Conservation (phyloP, 2,888 invertebrate genomes). For the Sturmia bella region DNA sequence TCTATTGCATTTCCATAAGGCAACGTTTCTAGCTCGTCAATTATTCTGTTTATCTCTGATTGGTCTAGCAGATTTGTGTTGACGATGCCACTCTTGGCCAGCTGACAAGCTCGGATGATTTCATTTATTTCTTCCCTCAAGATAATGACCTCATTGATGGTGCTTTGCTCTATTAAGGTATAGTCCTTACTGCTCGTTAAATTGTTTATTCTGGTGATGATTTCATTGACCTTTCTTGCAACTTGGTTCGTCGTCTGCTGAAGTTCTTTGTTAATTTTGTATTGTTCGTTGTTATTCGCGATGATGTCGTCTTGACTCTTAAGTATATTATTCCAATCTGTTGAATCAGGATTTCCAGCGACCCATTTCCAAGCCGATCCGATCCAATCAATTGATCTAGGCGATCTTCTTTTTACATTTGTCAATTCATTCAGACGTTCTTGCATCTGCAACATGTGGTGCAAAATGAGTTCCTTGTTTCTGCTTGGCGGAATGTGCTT, state of each 20-base stretch:
- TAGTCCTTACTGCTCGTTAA: constrained; percentile 30
- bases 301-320: constrained; percentile 32
- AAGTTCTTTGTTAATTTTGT: constrained; percentile 26
- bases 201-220: constrained; percentile 12
- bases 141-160: constrained; percentile 11
- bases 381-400: not conserved
- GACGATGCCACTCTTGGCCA: constrained; percentile 29
- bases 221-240: constrained; percentile 19
- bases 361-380: too few relatives aligned
- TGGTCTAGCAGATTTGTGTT: constrained; percentile 29
- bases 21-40: constrained; percentile 21
- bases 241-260: constrained; percentile 25
- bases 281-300: constrained; percentile 29
- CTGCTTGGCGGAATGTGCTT: constrained; percentile 51
- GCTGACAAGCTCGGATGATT: constrained; percentile 35
- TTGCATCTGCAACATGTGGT: constrained; percentile 22
- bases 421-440: constrained; percentile 22
- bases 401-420: constrained; percentile 3
- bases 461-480: constrained; percentile 27
- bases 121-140: constrained; percentile 38
- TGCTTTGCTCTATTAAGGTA: constrained; percentile 19
- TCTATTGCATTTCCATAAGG: constrained; percentile 30
- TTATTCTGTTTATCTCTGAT: not conserved
- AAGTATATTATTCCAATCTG: constrained; percentile 25
- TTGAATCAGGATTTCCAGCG: not conserved